Evolutionary conservation across 2,888 invertebrate species (phyloP).

Genomic region (Ectropis crepuscularia): DNA sequence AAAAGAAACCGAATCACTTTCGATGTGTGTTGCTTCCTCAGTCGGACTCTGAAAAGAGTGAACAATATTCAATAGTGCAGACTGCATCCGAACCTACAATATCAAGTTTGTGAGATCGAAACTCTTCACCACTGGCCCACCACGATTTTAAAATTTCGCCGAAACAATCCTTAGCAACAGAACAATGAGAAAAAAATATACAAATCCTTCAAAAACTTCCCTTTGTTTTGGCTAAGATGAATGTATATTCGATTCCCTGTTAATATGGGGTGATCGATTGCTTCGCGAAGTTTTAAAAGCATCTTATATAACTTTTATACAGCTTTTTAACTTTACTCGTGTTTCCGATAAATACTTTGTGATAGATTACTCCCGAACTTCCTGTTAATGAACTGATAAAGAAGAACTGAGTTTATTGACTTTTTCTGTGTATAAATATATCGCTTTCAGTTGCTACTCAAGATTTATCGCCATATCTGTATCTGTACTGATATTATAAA

Average conservation of each 20-base stretch:
- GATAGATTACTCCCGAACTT: conserved; percentile 11
- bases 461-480: too few species aligned
- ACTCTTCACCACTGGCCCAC: too few species aligned
- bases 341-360: conserved; percentile 22
- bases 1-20: too few species aligned
- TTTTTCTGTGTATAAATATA: too few species aligned
- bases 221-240: conserved; percentile 19
- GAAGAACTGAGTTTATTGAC: too few species aligned
- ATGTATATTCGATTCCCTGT: conserved; percentile 8
- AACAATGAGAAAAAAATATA: neutral
- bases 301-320: conserved; percentile 3
- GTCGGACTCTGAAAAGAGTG: too few species aligned
- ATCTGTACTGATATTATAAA: too few species aligned
- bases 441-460: too few species aligned
- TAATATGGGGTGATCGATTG: conserved; percentile 9
- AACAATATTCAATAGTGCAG: too few species aligned
- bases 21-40: too few species aligned
- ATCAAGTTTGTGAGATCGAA: too few species aligned
- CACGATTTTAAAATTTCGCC: neutral
- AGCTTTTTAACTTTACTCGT: conserved; percentile 1
- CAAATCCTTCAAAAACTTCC: conserved; percentile 8
- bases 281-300: conserved; percentile 5
- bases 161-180: neutral
- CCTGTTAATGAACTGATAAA: neutral
- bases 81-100: too few species aligned